Conservation (phyloP, 2,888 invertebrate genomes). For the Drosophila flavopinicola region DNA sequence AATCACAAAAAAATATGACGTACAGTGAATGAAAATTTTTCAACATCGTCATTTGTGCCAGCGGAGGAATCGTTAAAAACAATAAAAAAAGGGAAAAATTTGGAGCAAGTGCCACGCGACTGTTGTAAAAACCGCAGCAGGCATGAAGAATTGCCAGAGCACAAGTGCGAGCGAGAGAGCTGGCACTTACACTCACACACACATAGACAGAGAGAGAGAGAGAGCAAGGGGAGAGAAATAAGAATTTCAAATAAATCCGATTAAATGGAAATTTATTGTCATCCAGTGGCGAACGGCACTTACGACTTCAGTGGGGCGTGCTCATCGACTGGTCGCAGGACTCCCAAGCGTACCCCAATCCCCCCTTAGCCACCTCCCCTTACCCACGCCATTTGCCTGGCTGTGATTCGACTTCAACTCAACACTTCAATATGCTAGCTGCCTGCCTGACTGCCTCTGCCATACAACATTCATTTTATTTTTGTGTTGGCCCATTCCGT, state of each 20-base stretch:
- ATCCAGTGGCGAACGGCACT: slow-evolving; percentile 80
- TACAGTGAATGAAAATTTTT: slow-evolving; percentile 56
- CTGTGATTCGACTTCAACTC: slow-evolving; percentile 71
- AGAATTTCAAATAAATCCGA: slow-evolving; percentile 82
- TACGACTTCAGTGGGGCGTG: slow-evolving; percentile 78
- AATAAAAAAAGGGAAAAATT: slow-evolving; percentile 59
- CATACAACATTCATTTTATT: slow-evolving; percentile 79
- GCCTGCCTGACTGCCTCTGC: slow-evolving; percentile 40
- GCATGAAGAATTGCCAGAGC: slow-evolving; percentile 32
- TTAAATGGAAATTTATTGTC: slow-evolving; percentile 82
- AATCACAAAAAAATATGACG: slow-evolving; percentile 60
- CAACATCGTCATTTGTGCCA: slow-evolving; percentile 61
- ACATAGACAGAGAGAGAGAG: slow-evolving; percentile 4
- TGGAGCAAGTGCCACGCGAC: slow-evolving; percentile 63
- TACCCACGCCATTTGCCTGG: slow-evolving; percentile 16
- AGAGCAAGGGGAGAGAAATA: slow-evolving; percentile 56
- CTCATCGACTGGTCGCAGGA: slow-evolving; percentile 64
- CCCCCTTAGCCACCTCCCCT: slow-evolving; percentile 14
- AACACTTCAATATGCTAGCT: slow-evolving; percentile 77
- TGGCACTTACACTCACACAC: slow-evolving; percentile 25
- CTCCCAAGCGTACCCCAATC: slow-evolving; percentile 23
- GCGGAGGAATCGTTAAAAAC: slow-evolving; percentile 60
- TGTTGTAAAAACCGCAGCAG: slow-evolving; percentile 63
- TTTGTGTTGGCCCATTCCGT: slow-evolving; percentile 42
- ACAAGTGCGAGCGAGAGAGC: slow-evolving; percentile 19